Base-by-base conservation (phyloP, 2,888 invertebrate species). In the Heteromyza rotundicornis region DNA sequence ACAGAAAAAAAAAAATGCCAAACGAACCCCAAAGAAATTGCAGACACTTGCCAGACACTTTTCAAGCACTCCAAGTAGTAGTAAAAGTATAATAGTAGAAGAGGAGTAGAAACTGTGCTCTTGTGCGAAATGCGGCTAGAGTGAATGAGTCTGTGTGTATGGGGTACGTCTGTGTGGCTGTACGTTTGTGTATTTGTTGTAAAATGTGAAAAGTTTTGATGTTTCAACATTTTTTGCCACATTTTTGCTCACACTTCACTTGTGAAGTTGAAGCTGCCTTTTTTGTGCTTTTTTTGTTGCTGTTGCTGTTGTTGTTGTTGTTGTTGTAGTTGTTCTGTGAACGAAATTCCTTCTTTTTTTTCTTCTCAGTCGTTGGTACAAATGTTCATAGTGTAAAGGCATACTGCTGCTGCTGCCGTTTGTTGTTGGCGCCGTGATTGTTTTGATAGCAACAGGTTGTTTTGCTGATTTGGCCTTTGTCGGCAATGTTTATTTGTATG, bases 31-130 rank as follows among this genome's bases (percentile, higher is more conserved):
- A 36, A 51, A 57, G 67, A 73, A 73, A 75, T 69, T 66, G 67
- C 68, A 74, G 72, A 72, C 75, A 73, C 76, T 75, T 74, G 74
- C 67, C 70, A 69, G 72, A 59, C 67, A 68, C 40, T 55, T 55
- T 32, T 17, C 32, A 19, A 52, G 19, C 50, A 65, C 70, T 70
- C 68, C 62, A 64, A 64, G 63, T 63, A 62, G 47, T 36, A 56
- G 20, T 22, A 16, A 12, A 44, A 62, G 51, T 40, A 47, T 53
- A 44, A 40, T 40, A 58, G 49, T 24, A 8, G 49, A 27, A 52
- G 52, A 2, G 52, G 14, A 24, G 23, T 20, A 52, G 52, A 52
- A 23, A 24, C 16, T 5, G 3, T 12, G 47, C 19, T 5, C 10
- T 12, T 7, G 14, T 19, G 10, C 8, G 5, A 73, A 68, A 67